These are phyloP conservation scores for Agonopterix subpropinquella DNA, from an alignment of 2,888 invertebrate species.

Conservation along the genomic window DNA sequence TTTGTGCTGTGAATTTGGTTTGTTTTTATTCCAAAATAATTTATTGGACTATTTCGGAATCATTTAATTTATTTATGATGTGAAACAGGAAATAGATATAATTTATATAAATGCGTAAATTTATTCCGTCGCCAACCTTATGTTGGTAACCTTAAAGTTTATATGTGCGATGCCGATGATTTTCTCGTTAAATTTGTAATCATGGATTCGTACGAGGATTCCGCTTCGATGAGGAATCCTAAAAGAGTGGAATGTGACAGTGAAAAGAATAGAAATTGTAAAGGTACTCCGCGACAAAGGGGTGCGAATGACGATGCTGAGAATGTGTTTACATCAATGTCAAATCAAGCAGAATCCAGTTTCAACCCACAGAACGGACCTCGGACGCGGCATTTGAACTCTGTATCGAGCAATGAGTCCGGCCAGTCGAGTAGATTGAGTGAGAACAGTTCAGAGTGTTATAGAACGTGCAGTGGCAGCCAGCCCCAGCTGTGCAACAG, in stretches of 20 bases:
- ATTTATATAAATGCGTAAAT: too few relatives aligned
- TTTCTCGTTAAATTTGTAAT: constrained; percentile 39
- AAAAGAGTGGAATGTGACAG: constrained; percentile 37
- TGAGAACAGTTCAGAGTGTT: constrained; percentile 28
- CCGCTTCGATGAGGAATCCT: constrained; percentile 35
- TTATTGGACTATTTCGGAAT: background rate
- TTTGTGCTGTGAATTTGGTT: constrained; percentile 8
- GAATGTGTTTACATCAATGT: constrained; percentile 50
- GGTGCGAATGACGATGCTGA: constrained; percentile 38
- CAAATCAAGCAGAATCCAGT: constrained; percentile 38
- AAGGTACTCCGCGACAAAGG: constrained; percentile 29
- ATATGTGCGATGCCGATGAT: constrained; percentile 58
- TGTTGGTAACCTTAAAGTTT: constrained; percentile 48
- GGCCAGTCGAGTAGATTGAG: constrained; percentile 23
- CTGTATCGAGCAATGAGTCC: constrained; percentile 28
- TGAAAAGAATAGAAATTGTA: constrained; percentile 36
- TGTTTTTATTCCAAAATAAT: constrained; percentile 5
- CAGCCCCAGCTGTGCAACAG: constrained; percentile 25
- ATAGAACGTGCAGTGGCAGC: constrained; percentile 22
- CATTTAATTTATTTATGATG: background rate
- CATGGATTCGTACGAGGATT: constrained; percentile 59
- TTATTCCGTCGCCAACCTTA: background rate
- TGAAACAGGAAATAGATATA: background rate
- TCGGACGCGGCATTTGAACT: constrained; percentile 25
- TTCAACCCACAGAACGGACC: constrained; percentile 42